Evolutionary conservation across 1,140 invertebrate genomes (phyloP).

Genomic region (Drosophila santomea): DNA sequence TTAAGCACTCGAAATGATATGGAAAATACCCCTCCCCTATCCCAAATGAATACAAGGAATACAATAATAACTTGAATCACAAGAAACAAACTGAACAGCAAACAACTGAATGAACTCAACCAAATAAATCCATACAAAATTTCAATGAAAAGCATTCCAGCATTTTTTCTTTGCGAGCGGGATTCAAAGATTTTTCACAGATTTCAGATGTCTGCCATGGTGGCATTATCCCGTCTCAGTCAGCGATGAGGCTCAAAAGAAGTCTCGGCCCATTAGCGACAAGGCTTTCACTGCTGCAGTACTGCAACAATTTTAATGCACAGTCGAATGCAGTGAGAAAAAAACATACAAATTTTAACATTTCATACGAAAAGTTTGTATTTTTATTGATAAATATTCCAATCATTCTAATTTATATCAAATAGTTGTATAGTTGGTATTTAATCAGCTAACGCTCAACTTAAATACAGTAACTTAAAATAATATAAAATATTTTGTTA

Average conservation of each 20-base stretch:
- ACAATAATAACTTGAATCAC: constrained; percentile 56
- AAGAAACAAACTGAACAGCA: constrained; percentile 60
- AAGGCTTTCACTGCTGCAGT: constrained; percentile 26
- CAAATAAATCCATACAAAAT: constrained; percentile 74
- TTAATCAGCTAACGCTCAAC: too few species aligned
- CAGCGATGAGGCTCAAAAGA: constrained; percentile 2
- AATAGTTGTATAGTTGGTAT: too few species aligned
- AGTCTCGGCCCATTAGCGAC: constrained; percentile 15
- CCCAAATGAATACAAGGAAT: constrained; percentile 65
- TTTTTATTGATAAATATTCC: not conserved
- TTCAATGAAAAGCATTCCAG: constrained; percentile 54
- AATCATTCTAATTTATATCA: too few species aligned
- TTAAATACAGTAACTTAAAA: too few species aligned
- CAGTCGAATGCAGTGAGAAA: constrained; percentile 6
- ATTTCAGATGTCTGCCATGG: constrained; percentile 7
- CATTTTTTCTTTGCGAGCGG: constrained; percentile 1
- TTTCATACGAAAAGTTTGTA: not conserved
- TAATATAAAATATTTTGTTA: not conserved
- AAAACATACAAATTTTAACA: not conserved
- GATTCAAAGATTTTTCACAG: not conserved
- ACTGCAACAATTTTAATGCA: constrained; percentile 54
- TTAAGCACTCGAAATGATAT: constrained; percentile 70
- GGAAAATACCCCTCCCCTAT: constrained; percentile 42
- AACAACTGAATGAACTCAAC: constrained; percentile 53
- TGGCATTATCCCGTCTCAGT: constrained; percentile 1